These are phyloP conservation scores for Periphyllus acericola DNA, from an alignment of 2,888 invertebrate species.

Conservation along the genomic window DNA sequence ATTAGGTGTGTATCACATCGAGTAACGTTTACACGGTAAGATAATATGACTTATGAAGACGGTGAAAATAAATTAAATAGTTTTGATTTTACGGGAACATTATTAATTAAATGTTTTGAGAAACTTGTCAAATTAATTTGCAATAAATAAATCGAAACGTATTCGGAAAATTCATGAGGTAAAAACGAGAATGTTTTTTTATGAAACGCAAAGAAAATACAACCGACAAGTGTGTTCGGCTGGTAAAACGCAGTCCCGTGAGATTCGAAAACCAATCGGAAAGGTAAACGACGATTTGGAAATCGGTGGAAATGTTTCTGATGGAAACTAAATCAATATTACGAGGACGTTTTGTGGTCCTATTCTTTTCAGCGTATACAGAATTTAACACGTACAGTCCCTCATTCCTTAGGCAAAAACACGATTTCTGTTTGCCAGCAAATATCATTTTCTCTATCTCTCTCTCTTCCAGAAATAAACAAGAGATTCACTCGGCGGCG, in stretches of 20 bases:
- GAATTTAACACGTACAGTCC: conserved; percentile 33
- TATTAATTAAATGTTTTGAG: conserved; percentile 8
- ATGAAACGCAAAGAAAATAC: conserved; percentile 13
- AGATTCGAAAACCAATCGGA: conserved; percentile 56
- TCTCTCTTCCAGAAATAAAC: not conserved
- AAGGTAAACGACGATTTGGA: conserved; percentile 57
- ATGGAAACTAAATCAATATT: conserved; percentile 55
- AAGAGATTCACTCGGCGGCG: not conserved
- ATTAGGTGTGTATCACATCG: no score
- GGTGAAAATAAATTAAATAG: not conserved
- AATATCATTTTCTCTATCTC: not conserved
- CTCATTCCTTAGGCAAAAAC: conserved; percentile 19
- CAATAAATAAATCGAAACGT: conserved; percentile 25
- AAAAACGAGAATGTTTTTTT: conserved; percentile 18
- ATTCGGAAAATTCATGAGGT: not conserved
- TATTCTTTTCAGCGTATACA: conserved; percentile 19
- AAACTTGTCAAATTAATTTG: conserved; percentile 26
- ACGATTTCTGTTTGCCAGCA: conserved; percentile 15
- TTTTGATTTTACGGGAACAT: not conserved
- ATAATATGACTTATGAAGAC: no score
- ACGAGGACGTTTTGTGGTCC: conserved; percentile 33
- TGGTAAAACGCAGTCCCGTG: conserved; percentile 39
- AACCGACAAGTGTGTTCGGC: conserved; percentile 29
- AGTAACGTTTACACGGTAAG: no score
- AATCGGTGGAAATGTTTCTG: conserved; percentile 42